Conservation (phyloP, 1,140 invertebrate species). For the Rhopalosiphum padi region DNA sequence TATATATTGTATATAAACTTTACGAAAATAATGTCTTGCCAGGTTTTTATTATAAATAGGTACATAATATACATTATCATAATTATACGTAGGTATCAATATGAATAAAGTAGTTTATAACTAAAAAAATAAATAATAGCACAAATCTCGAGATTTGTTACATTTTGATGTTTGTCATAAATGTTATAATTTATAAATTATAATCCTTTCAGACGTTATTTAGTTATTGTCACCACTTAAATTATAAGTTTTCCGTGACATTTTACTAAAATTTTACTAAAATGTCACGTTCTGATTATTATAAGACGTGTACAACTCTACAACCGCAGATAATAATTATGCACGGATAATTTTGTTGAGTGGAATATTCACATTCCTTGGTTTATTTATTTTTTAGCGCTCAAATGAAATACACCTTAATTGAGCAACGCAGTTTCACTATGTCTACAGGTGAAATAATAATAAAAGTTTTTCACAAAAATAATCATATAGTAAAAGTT, state of each 20-base stretch:
- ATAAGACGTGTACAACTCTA: slow-evolving; percentile 2
- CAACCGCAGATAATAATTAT: slow-evolving; percentile 27
- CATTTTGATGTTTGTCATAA: neutral
- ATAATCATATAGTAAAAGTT: neutral
- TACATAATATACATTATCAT: neutral
- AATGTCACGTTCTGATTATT: slow-evolving; percentile 41
- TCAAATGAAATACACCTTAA: neutral
- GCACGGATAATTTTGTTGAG: slow-evolving; percentile 19
- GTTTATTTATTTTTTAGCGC: neutral
- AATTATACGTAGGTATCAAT: neutral
- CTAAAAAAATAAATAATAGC: neutral
- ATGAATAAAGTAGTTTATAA: neutral
- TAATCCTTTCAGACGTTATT: slow-evolving; percentile 2
- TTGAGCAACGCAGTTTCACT: slow-evolving; percentile 7
- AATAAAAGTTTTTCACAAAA: neutral
- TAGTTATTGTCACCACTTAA: neutral
- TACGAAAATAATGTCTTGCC: neutral
- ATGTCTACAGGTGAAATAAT: neutral
- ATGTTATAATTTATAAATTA: slow-evolving; percentile 9
- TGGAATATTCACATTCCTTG: neutral
- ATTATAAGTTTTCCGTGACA: slow-evolving; percentile 24
- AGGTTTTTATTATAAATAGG: neutral
- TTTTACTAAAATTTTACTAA: neutral
- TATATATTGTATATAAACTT: neutral
- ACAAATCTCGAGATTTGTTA: neutral